Percentiles rank a stretch among this genome's conserved stretches.
These are phyloP conservation scores for Homarus americanus DNA, from an alignment of 1,140 invertebrate genomes.

Conservation along the genomic window DNA sequence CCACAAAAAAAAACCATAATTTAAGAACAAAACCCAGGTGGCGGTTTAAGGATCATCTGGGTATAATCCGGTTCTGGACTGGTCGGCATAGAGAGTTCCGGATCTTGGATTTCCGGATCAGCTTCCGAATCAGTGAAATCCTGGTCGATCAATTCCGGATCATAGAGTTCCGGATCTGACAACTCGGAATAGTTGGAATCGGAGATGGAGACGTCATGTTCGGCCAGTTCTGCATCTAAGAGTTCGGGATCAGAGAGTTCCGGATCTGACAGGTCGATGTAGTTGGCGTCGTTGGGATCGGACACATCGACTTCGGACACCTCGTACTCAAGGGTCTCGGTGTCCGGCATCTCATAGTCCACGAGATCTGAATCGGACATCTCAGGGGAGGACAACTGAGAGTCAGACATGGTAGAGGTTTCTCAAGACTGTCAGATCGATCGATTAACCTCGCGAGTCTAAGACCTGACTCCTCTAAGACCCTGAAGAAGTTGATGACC, in stretches of 20 bases:
- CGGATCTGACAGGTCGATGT: slow-evolving; percentile 20
- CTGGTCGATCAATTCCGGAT: slow-evolving; percentile 24
- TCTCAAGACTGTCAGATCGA: not conserved
- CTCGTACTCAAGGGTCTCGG: slow-evolving; percentile 10
- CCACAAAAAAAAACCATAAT: too few relatives aligned
- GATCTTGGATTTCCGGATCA: slow-evolving; percentile 14
- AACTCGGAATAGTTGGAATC: slow-evolving; percentile 5
- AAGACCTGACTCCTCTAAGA: too few relatives aligned
- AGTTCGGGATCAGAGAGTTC: slow-evolving; percentile 23
- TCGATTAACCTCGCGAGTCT: not conserved
- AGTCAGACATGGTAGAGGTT: slow-evolving; percentile 19
- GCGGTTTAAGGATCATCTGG: too few relatives aligned
- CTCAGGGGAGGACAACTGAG: slow-evolving; percentile 16
- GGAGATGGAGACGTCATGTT: not conserved
- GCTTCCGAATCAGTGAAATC: not conserved
- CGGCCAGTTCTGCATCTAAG: not conserved
- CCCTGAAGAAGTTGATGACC: too few relatives aligned
- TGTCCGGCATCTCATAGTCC: slow-evolving; percentile 30
- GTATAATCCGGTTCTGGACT: not conserved
- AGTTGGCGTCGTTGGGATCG: not conserved
- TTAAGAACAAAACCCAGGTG: too few relatives aligned
- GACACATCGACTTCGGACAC: not conserved
- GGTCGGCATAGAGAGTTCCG: not conserved
- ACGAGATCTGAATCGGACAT: slow-evolving; percentile 17
- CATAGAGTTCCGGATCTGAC: slow-evolving; percentile 13